Conservation (phyloP, 2,113 vertebrate species). For the Malaclemys terrapin region DNA sequence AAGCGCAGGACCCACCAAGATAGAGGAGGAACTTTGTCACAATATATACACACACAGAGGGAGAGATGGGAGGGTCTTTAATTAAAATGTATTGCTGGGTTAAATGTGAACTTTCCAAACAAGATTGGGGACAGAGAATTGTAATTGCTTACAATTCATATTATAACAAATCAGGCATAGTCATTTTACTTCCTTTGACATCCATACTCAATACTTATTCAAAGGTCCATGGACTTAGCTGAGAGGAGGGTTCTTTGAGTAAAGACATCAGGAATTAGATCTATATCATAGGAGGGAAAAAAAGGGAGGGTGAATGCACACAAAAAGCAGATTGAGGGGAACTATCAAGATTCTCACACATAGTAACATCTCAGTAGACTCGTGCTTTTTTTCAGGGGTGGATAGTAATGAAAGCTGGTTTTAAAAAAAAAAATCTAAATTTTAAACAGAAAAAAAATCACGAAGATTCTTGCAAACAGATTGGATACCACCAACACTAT, state of each 20-base stretch:
- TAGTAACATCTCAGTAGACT: conserved; percentile 20
- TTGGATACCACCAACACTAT: not conserved
- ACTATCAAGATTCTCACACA: conserved; percentile 1
- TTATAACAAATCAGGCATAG: conserved; percentile 67
- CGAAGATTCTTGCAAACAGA: not conserved
- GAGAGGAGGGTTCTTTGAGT: conserved; percentile 39
- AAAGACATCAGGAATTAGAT: conserved; percentile 35
- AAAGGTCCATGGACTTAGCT: conserved; percentile 70
- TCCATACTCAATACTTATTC: conserved; percentile 49
- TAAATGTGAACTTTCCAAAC: conserved; percentile 71
- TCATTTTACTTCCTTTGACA: conserved; percentile 60
- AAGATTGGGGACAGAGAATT: conserved; percentile 61
- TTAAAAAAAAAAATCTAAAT: conserved; percentile 44
- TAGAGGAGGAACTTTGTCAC: no score
- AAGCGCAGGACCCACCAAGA: no score
- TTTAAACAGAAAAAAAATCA: conserved; percentile 33
- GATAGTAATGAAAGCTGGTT: conserved; percentile 65
- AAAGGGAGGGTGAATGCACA: conserved; percentile 12
- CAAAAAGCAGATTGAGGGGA: not conserved
- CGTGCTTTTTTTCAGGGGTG: conserved; percentile 42
- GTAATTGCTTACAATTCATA: conserved; percentile 73
- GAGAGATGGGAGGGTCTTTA: conserved; percentile 11
- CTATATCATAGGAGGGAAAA: not conserved
- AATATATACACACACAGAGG: no score
- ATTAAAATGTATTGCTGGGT: conserved; percentile 69